Evolutionary conservation across 2,797 vertebrate genomes (phyloP), one percentile per base, ranked within the genome.

Genomic region (Pipistrellus pygmaeus): DNA sequence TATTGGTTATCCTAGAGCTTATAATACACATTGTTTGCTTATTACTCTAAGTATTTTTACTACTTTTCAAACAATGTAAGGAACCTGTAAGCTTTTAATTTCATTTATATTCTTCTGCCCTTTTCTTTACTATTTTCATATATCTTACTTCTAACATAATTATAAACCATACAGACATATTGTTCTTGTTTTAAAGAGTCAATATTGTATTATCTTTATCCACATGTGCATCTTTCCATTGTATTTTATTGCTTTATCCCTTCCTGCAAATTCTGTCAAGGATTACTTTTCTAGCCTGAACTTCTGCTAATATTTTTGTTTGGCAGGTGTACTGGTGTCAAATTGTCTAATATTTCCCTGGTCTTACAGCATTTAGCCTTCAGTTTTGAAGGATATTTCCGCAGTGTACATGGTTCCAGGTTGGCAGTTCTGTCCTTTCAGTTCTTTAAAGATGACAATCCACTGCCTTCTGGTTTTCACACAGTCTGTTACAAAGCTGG

Each of bases 301-400:
- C 17, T 62, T 88, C 46, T 75, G 60, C 27, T 85, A 82, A 53
- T 60, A 72, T 27, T 93, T 94, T 78, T 78, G 18, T 60, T 77
- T 18, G 41, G 18, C 15, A 77, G 25, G 20, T 86, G 7, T 72
- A n/a, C 27, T 38, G 3, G 8, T 66, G 5, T 93, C 73, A 91
- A 88, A 82, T 41, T 88, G 8, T 69, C 71, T 86, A 88, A 66
- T 68, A 35, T 53, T 86, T 82, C 69, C 21, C 68, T 83, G 27
- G 3, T 53, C 78, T 72, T 75, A 44, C 14, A 71, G 25, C 51
- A 53, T 81, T 85, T 30, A 88, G 6, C 23, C 55, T 89, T 89
- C 10, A 62, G 20, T 41, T 82, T 94, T 91, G 75, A 83, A 62
- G 21, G 41, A 6, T 62, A 91, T 73, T 88, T 93, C 77, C 44